Evolutionary conservation across 2,113 vertebrate species (phyloP).

Genomic region (Porphyrio hochstetteri): DNA sequence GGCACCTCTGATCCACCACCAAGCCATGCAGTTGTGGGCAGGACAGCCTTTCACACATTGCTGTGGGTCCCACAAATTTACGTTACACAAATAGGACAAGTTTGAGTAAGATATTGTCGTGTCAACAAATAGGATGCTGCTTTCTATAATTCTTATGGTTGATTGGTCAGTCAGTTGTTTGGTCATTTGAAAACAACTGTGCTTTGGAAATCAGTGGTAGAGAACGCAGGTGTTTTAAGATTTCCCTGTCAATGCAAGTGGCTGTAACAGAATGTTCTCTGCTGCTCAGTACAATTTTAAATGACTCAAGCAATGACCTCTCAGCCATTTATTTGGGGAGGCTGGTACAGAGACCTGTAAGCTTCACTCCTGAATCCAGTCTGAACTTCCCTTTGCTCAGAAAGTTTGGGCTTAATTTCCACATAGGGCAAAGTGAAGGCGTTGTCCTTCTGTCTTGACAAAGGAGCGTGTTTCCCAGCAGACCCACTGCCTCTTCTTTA

Average conservation of each 20-base stretch:
- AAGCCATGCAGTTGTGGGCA: neutral
- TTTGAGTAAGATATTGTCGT: neutral
- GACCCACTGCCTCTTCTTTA: neutral
- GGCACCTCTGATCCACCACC: rapidly evolving
- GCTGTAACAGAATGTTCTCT: neutral
- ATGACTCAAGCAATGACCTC: neutral
- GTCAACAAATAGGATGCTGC: neutral
- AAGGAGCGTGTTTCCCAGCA: neutral
- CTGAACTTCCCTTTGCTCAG: neutral
- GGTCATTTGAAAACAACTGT: neutral
- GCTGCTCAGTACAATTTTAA: neutral
- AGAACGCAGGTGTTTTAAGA: neutral
- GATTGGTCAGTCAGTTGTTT: neutral
- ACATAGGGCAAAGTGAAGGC: neutral
- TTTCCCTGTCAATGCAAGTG: neutral
- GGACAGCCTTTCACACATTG: neutral
- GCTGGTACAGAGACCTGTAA: neutral
- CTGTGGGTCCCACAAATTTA: neutral
- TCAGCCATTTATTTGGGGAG: neutral
- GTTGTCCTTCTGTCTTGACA: neutral
- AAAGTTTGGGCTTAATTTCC: neutral
- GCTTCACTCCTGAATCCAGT: neutral
- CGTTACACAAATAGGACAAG: neutral
- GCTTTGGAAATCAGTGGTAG: neutral
- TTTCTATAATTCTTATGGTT: neutral